Evolutionary conservation across 2,113 vertebrate species (phyloP).

Genomic region (Motacilla tschutschensis): DNA sequence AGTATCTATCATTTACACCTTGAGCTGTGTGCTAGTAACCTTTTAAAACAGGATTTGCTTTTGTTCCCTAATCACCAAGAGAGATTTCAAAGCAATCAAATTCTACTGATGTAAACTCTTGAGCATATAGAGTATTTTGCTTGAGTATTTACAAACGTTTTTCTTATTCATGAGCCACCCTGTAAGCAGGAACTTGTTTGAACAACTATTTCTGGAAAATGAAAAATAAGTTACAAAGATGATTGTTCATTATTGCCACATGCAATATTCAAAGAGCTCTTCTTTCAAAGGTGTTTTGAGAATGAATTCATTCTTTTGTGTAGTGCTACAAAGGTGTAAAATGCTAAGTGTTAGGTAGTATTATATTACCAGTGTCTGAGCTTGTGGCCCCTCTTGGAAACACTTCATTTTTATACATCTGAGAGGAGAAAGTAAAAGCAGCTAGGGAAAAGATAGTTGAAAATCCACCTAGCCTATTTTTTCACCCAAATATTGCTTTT

Average conservation of each 20-base stretch:
- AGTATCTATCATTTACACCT: not conserved
- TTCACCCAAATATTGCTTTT: conserved; percentile 25
- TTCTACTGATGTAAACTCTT: not conserved
- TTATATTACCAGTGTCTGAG: not conserved
- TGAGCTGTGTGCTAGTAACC: not conserved
- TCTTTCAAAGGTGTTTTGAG: conserved; percentile 13
- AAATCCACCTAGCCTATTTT: not conserved
- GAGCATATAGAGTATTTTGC: not conserved
- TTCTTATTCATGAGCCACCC: conserved; percentile 12
- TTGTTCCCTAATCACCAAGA: not conserved
- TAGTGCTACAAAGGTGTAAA: not conserved
- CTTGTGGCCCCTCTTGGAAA: not conserved
- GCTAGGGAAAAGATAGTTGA: not conserved
- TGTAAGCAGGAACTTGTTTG: conserved; percentile 2
- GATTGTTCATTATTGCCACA: conserved; percentile 17
- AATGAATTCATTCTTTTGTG: not conserved
- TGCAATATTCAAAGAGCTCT: not conserved
- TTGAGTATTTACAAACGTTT: conserved; percentile 25
- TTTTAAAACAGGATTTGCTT: conserved; percentile 8
- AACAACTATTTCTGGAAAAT: conserved; percentile 16
- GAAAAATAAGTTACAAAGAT: conserved; percentile 17
- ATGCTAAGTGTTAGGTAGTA: not conserved
- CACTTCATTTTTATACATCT: not conserved
- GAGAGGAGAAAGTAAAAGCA: not conserved
- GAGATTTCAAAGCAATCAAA: conserved; percentile 2